Base-by-base conservation (phyloP, 2,888 invertebrate genomes). In the Strigamia crassipes region DNA sequence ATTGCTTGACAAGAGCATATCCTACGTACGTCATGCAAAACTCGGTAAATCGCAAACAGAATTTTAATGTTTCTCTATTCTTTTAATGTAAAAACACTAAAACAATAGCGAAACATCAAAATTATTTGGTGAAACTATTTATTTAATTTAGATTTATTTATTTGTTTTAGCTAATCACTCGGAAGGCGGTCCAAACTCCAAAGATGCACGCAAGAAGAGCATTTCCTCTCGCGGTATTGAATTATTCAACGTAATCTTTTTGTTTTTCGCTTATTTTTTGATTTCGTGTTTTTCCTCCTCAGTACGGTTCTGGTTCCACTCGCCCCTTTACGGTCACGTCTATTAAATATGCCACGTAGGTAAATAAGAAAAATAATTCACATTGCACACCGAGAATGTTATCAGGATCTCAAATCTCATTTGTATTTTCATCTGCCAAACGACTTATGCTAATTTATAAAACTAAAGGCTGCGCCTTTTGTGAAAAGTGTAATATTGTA, bases 1-100 rank as follows among this genome's bases (percentile, higher is more conserved):
- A 80, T 18, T 80, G 80, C 61, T 2, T 38, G 15, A 31, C n/a
- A 12, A 34, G 80, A 38, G 80, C 80, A 27, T 80, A 80, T 56
- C 80, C 80, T 34, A 23, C 56, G 6, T 80, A 80, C n/a, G 21
- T 15, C 8, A 80, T 56, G 21, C 51, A 80, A 61, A 34, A 13
- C 15, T 18, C 18, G 78, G 78, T 78, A 78, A 12, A 21, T 12
- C 18, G 5, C 13, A 56, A n/a, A n/a, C n/a, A n/a, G n/a, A n/a
- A n/a, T n/a, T n/a, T n/a, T n/a, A n/a, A n/a, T n/a, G n/a, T n/a
- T n/a, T n/a, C n/a, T n/a, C n/a, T n/a, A n/a, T n/a, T n/a, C n/a
- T n/a, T n/a, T n/a, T n/a, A 27, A 27, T 2, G 3, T 27, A 27
- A 27, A 27, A 27, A 3, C 27, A 27, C 27, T 27, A 27, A 27